These are phyloP conservation scores for Pygoscelis adeliae DNA, from an alignment of 2,113 vertebrate genomes.

Conservation along the genomic window DNA sequence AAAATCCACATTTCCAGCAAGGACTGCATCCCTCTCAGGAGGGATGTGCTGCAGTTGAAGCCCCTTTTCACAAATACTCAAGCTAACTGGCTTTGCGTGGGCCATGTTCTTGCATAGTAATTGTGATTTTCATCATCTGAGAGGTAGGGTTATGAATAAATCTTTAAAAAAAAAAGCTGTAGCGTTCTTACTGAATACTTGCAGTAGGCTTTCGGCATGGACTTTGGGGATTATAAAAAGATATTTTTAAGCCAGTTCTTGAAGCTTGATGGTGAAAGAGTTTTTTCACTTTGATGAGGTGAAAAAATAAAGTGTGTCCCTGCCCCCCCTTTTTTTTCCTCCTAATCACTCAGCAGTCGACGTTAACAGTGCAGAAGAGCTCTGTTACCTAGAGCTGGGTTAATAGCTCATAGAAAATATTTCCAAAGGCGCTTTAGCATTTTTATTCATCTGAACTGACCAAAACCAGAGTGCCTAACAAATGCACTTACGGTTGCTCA, in stretches of 20 bases:
- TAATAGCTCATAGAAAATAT: neutral
- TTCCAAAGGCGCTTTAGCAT: neutral
- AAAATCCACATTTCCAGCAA: neutral
- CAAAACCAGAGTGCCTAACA: neutral
- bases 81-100: neutral
- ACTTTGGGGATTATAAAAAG: neutral
- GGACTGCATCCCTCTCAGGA: neutral
- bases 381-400: neutral
- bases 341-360: neutral
- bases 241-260: neutral
- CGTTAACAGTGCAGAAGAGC: neutral
- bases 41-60: neutral
- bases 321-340: fast-evolving
- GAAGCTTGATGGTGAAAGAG: neutral
- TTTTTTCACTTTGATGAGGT: neutral
- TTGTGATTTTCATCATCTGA: neutral
- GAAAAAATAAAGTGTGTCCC: neutral
- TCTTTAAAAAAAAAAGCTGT: neutral
- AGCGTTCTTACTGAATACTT: neutral
- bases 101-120: neutral
- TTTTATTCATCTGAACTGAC: neutral
- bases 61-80: neutral
- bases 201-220: neutral
- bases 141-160: neutral
- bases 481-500: neutral